Evolutionary conservation across 2,888 invertebrate genomes (phyloP).

Genomic region (Globia sparganii): DNA sequence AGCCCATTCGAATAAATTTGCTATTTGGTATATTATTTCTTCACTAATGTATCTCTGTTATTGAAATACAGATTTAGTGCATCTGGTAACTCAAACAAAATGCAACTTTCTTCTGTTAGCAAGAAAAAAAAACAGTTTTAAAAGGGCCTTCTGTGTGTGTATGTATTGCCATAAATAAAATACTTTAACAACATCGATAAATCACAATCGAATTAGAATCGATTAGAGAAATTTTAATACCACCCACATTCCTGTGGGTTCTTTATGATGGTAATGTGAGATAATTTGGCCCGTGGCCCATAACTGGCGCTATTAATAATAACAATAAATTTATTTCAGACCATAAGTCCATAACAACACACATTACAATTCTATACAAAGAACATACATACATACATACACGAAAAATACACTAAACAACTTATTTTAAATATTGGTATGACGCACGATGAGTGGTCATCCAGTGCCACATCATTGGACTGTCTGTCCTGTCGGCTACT

Average conservation of each 20-base stretch:
- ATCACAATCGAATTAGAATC: conserved; percentile 66
- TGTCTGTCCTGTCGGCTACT: no score
- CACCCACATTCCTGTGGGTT: conserved; percentile 59
- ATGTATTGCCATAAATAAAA: conserved; percentile 46
- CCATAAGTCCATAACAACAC: no score
- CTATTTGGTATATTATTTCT: conserved; percentile 29
- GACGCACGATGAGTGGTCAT: no score
- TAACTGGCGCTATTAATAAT: conserved; percentile 14
- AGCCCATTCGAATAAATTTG: conserved; percentile 7
- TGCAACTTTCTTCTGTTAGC: conserved; percentile 30
- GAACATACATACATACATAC: no score
- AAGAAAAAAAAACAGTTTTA: conserved; percentile 8
- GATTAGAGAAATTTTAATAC: conserved; percentile 67
- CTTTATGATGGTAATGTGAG: conserved; percentile 56
- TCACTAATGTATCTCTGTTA: conserved; percentile 1
- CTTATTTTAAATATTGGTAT: no score
- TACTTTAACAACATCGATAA: conserved; percentile 59
- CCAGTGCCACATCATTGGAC: no score
- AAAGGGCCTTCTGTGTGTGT: conserved; percentile 18
- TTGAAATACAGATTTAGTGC: conserved; percentile 10
- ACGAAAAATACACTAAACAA: no score
- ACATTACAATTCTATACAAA: no score
- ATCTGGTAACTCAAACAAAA: conserved; percentile 12
- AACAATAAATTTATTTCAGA: no score
- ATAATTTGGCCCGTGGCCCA: conserved; percentile 34